A percentile compares a stretch with the other conserved stretches of the same genome.
Evolutionary conservation across 1,140 invertebrate genomes (phyloP).

Genomic region (Macrobrachium nipponense): DNA sequence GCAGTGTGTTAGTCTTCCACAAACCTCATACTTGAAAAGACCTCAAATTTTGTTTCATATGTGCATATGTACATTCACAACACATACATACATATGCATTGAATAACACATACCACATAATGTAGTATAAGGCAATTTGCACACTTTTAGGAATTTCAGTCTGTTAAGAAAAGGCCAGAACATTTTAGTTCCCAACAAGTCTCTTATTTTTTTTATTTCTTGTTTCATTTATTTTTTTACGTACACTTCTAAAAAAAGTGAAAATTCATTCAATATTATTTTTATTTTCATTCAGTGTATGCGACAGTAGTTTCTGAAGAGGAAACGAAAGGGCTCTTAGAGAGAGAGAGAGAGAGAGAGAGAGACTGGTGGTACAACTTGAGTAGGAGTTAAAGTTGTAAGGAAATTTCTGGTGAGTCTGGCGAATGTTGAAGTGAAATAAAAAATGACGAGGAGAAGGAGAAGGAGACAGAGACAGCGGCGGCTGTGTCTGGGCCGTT

Average conservation of each 20-base stretch:
- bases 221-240: too few relatives aligned
- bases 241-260: too few relatives aligned
- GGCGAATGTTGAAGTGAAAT: background rate
- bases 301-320: background rate
- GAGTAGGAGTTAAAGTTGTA: too few relatives aligned
- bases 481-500: background rate
- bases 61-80: too few relatives aligned
- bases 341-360: slow-evolving; percentile 32
- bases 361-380: background rate
- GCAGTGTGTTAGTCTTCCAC: background rate
- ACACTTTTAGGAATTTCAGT: background rate
- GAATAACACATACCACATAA: background rate
- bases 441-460: too few relatives aligned
- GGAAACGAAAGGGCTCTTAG: background rate
- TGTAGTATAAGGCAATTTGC: background rate
- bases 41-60: background rate
- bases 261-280: too few relatives aligned
- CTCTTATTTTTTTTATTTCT: too few relatives aligned
- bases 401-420: too few relatives aligned
- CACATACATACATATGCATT: too few relatives aligned
- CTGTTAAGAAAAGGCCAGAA: too few relatives aligned
- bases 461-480: background rate
- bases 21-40: background rate
- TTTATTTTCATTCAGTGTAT: too few relatives aligned
- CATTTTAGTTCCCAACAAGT: too few relatives aligned